Percentiles rank a stretch among this genome's conserved stretches.
Conservation (phyloP, 2,888 invertebrate species). For the Chrysolina oricalcia region DNA sequence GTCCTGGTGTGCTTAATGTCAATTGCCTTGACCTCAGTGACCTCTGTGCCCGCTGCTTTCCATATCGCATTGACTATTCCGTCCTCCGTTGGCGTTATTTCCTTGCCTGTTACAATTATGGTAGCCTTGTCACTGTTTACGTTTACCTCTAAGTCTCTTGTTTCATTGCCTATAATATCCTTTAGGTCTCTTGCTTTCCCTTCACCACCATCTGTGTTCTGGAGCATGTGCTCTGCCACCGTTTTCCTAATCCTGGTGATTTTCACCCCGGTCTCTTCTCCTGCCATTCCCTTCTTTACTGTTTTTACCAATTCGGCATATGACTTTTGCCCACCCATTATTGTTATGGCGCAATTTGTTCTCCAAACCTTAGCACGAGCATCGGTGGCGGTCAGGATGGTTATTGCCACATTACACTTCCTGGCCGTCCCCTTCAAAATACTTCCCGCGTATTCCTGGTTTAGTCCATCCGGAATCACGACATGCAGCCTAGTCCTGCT, state of each 20-base stretch:
- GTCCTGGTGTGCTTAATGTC: too few relatives aligned
- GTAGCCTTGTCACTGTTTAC: neutral
- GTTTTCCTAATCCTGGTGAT: neutral
- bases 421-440: neutral
- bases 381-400: neutral
- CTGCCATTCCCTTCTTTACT: neutral
- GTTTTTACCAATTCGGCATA: neutral
- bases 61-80: too few relatives aligned
- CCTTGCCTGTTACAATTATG: too few relatives aligned
- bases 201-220: neutral
- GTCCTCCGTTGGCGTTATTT: too few relatives aligned
- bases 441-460: neutral
- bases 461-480: neutral
- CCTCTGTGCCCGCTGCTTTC: too few relatives aligned
- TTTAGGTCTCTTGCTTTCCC: neutral
- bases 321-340: too few relatives aligned
- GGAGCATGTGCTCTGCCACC: neutral
- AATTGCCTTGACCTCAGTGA: too few relatives aligned
- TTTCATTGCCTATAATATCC: neutral
- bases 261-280: neutral
- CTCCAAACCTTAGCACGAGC: too few relatives aligned
- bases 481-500: neutral
- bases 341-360: neutral
- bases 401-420: neutral
- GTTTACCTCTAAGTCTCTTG: neutral